These are phyloP conservation scores for Trichechus manatus DNA, from an alignment of 2,113 vertebrate genomes.

Conservation along the genomic window DNA sequence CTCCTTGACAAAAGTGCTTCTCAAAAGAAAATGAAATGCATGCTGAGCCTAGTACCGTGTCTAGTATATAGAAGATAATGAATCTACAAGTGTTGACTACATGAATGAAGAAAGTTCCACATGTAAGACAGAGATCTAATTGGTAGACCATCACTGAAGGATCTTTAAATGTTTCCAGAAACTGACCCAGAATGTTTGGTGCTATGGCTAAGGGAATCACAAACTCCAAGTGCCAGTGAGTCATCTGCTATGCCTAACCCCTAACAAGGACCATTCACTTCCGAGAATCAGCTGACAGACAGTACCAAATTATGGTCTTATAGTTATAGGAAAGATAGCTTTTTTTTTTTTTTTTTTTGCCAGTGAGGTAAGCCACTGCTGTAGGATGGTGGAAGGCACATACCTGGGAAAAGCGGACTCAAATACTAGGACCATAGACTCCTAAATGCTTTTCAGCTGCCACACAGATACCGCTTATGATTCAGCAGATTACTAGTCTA, in stretches of 20 bases:
- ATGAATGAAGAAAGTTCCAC: background rate
- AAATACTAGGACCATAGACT: background rate
- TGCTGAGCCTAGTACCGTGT: background rate
- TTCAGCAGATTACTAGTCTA: background rate
- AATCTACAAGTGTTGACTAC: background rate
- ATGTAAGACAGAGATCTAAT: rapidly evolving
- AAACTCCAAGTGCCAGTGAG: background rate
- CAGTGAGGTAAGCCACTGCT: background rate
- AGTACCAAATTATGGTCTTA: no score
- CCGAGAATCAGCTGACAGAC: background rate
- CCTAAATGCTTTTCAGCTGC: background rate
- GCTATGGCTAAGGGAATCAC: background rate
- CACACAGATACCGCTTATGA: background rate
- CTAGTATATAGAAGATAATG: background rate
- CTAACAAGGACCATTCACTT: background rate
- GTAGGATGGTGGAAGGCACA: rapidly evolving
- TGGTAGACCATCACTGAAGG: background rate
- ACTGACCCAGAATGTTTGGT: background rate
- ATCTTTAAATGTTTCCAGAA: slow-evolving; percentile 25
- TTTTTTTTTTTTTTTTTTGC: background rate
- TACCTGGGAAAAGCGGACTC: background rate
- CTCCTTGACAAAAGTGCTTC: background rate
- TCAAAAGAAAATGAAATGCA: slow-evolving; percentile 56
- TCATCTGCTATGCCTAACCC: background rate
- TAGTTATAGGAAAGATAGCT: background rate